A percentile compares a stretch with the other conserved stretches of the same genome.
phyloP scores from a whole-genome alignment of 2,113 vertebrate species.

The Etia nguti region DNA sequence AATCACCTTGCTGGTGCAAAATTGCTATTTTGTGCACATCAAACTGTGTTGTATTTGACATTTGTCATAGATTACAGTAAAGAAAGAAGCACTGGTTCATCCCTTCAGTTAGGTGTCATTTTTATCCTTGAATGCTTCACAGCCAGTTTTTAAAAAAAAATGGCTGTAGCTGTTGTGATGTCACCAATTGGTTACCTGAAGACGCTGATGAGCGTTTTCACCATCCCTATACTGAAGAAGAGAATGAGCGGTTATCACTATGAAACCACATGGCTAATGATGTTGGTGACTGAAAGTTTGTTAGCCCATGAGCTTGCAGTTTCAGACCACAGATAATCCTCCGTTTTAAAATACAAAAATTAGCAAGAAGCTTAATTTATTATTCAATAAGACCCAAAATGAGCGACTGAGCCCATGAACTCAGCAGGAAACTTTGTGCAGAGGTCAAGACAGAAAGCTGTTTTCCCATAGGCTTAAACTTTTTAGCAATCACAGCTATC shows the following conservation, averaged over 20 bases:
- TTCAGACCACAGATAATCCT: background rate
- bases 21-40: background rate
- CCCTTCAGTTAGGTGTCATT: background rate
- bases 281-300: background rate
- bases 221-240: background rate
- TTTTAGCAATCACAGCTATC: background rate
- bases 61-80: background rate
- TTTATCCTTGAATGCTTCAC: background rate
- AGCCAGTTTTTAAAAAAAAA: background rate
- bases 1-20: background rate
- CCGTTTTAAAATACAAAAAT: background rate
- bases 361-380: background rate
- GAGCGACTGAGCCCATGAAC: background rate
- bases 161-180: background rate
- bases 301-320: background rate
- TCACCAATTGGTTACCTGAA: background rate
- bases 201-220: background rate
- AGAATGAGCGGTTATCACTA: background rate
- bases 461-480: background rate
- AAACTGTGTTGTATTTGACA: background rate
- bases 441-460: background rate
- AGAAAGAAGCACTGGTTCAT: accelerated
- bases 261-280: background rate
- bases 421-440: background rate
- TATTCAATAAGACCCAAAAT: background rate